Conservation (phyloP, 2,113 vertebrate species). For the Arizona elegans region DNA sequence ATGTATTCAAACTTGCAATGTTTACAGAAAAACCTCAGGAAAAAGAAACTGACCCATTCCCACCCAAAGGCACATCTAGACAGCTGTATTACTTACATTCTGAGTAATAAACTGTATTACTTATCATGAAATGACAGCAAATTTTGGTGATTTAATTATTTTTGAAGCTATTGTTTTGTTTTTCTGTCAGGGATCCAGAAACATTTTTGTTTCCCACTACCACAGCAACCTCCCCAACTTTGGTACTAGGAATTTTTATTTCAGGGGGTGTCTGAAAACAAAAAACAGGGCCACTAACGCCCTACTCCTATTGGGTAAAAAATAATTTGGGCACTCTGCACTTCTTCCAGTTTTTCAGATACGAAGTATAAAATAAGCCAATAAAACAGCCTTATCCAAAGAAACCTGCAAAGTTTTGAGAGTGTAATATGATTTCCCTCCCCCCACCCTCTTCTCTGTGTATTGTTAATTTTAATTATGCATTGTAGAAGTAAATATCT, state of each 20-base stretch:
- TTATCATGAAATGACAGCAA: neutral
- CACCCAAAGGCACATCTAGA: neutral
- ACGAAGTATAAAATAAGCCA: neutral
- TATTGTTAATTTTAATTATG: constrained; percentile 40
- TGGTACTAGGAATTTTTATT: neutral
- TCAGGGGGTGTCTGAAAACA: neutral
- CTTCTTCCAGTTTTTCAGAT: neutral
- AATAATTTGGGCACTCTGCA: neutral
- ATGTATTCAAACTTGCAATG: neutral
- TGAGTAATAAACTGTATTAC: neutral
- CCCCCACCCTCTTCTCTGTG: neutral
- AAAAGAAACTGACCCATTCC: neutral
- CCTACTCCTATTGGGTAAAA: neutral
- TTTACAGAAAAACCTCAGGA: neutral
- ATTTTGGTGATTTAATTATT: neutral
- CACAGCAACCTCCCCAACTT: neutral
- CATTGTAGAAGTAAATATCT: constrained; percentile 35
- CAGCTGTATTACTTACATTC: neutral
- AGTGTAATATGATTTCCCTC: neutral
- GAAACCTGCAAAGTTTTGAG: neutral
- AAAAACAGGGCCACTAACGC: neutral
- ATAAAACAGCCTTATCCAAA: neutral
- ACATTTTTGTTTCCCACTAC: neutral
- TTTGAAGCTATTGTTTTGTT: neutral
- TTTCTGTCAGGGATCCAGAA: neutral